Evolutionary conservation across 2,113 vertebrate species (phyloP).

Genomic region (Eubucco bourcierii): DNA sequence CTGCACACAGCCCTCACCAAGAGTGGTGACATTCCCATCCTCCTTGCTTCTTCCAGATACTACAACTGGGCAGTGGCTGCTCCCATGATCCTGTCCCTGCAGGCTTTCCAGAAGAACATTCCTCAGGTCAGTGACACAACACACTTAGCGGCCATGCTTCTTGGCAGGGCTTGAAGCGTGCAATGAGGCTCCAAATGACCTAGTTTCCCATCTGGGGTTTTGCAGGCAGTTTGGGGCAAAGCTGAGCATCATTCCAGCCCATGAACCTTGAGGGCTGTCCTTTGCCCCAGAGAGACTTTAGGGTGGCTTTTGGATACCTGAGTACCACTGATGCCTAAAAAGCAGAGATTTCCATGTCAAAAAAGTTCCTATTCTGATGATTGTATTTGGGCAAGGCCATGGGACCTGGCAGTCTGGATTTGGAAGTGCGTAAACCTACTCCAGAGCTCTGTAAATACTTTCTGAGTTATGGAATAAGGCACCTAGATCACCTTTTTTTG

Average conservation of each 20-base stretch:
- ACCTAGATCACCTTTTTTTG: background rate
- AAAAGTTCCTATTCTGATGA: background rate
- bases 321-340: background rate
- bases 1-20: background rate
- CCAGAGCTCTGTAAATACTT: background rate
- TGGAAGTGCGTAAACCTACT: background rate
- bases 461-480: background rate
- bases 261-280: background rate
- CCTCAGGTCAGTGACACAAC: conserved; percentile 82
- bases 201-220: background rate
- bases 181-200: background rate
- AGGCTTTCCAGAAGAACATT: conserved; percentile 90
- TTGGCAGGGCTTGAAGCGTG: background rate
- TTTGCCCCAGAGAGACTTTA: background rate
- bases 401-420: background rate
- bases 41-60: conserved; percentile 78
- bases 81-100: conserved; percentile 91
- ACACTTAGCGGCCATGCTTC: background rate
- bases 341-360: background rate
- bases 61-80: conserved; percentile 96
- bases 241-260: background rate
- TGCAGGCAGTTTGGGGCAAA: background rate
- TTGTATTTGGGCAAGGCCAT: background rate
- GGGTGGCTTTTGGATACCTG: background rate
- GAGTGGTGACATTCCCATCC: background rate